Evolutionary conservation across 2,888 invertebrate species (phyloP), one percentile per base, ranked within the genome.

Genomic region (Lepidocyrtinus sp.): DNA sequence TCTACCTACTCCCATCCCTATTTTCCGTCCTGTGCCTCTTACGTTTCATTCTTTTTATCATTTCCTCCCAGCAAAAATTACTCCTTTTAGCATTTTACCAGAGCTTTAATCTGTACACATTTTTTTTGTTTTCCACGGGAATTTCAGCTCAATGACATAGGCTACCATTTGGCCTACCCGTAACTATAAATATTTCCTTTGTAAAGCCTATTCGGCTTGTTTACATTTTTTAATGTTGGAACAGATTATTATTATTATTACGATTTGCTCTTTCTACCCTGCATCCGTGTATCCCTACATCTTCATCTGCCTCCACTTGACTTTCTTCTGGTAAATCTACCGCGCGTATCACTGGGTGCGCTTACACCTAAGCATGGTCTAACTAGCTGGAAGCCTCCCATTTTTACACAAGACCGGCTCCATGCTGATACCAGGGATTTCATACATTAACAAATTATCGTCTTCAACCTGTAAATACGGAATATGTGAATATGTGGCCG

Each of bases 201-300:
- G 9, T n/a, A 1, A 69, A 75, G 62, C 62, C 70, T 12, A 36
- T 36, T 36, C 24, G 70, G 67, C 71, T 77, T 77, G 71, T 77
- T 77, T 77, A 77, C 36, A 36, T 70, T 64, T 65, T 71, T 64
- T 64, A 77, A 76, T 71, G 76, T 76, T 76, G 36, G 65, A 77
- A 77, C 63, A 71, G 36, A 36, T 36, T 36, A 36, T 36, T 36
- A 7, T 12, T 71, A 64, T 77, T 77, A 77, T 71, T 65, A 77
- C 65, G 76, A 76, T 76, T 75, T 70, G 45, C 68, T 69, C 26
- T 75, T 22, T 36, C 59, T 65, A 25, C 25, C 73, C 61, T 55
- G 63, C 73, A n/a, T n/a, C n/a, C n/a, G n/a, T n/a, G n/a, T n/a
- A n/a, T n/a, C n/a, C n/a, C n/a, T n/a, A n/a, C n/a, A n/a, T n/a